Evolutionary conservation across 2,113 vertebrate genomes (phyloP).

Genomic region (Columba livia): DNA sequence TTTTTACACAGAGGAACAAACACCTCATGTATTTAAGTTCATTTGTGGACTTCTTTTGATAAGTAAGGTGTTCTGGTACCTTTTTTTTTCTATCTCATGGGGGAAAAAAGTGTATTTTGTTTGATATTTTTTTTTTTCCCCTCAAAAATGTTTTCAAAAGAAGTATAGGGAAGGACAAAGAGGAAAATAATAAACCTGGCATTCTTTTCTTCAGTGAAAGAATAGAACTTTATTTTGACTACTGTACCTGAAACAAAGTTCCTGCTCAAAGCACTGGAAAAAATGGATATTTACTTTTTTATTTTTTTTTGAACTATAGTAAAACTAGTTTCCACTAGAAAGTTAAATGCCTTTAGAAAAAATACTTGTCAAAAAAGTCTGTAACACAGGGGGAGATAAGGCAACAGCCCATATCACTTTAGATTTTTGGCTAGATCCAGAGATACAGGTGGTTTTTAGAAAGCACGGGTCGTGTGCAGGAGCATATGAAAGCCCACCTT

Average conservation of each 20-base stretch:
- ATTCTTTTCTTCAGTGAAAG: background rate
- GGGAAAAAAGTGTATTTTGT: background rate
- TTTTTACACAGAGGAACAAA: conserved; percentile 17
- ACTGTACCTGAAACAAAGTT: background rate
- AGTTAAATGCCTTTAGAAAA: background rate
- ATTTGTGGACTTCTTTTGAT: conserved; percentile 30
- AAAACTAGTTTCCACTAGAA: background rate
- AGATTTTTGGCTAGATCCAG: conserved; percentile 16
- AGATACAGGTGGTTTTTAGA: conserved; percentile 19
- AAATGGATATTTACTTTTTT: background rate
- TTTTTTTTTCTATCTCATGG: background rate
- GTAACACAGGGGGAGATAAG: background rate
- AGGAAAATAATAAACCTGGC: background rate
- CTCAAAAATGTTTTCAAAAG: background rate
- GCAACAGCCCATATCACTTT: background rate
- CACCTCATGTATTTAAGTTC: background rate
- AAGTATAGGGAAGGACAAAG: background rate
- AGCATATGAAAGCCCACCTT: conserved; percentile 16
- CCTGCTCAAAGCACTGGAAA: background rate
- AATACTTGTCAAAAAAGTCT: background rate
- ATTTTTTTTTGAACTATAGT: background rate
- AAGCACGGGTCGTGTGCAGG: background rate
- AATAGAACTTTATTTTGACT: background rate
- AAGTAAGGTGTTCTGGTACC: background rate
- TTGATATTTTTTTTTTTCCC: background rate